These are phyloP conservation scores for Ctena decussata DNA, from an alignment of 2,888 invertebrate species.

Conservation along the genomic window DNA sequence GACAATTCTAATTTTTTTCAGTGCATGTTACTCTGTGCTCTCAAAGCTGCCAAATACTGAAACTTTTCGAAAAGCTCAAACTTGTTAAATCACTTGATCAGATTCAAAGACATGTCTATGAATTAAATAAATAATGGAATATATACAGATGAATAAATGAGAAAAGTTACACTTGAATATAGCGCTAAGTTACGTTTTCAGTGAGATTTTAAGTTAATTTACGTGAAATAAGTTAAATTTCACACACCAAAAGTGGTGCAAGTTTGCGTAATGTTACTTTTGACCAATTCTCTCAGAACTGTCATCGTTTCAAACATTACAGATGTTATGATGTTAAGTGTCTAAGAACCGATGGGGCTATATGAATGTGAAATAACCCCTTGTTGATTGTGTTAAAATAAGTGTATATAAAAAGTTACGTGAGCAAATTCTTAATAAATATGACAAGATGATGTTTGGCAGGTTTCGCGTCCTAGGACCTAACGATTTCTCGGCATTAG, in stretches of 20 bases:
- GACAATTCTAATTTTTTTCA: no score
- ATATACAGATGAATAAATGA: slow-evolving; percentile 36
- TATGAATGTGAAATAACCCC: neutral
- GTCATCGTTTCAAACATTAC: slow-evolving; percentile 7
- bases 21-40: no score
- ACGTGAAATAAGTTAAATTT: neutral
- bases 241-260: neutral
- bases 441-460: slow-evolving; percentile 3
- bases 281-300: neutral
- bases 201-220: neutral
- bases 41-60: no score
- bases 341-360: slow-evolving; percentile 1
- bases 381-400: neutral
- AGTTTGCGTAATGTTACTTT: neutral
- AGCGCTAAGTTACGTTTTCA: neutral
- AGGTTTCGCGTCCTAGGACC: neutral
- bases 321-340: neutral
- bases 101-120: neutral
- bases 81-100: neutral
- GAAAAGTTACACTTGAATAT: neutral
- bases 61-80: neutral
- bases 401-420: neutral
- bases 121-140: slow-evolving; percentile 35
- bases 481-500: neutral
- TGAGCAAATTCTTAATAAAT: slow-evolving; percentile 5